A percentile compares a stretch with the other conserved stretches of the same genome.
Evolutionary conservation across 2,888 invertebrate genomes (phyloP).

Genomic region (Diogma glabrata): DNA sequence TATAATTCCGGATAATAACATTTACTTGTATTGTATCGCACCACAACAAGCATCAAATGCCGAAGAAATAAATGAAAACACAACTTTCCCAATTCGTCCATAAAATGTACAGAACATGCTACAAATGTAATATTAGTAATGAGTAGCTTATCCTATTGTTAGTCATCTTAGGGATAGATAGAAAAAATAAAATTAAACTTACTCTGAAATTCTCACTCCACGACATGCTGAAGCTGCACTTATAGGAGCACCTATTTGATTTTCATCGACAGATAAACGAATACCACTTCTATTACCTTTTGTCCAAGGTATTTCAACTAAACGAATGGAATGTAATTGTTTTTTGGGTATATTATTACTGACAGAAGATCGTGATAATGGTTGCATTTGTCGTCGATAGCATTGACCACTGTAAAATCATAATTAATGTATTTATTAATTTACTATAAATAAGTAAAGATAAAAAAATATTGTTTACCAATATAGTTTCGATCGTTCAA

Average conservation of each 20-base stretch:
- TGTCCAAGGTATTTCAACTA: slow-evolving; percentile 64
- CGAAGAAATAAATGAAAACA: slow-evolving; percentile 57
- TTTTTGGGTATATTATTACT: slow-evolving; percentile 26
- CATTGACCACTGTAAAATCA: slow-evolving; percentile 52
- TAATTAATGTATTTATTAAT: slow-evolving; percentile 5
- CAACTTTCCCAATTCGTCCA: slow-evolving; percentile 55
- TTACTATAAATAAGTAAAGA: slow-evolving; percentile 18
- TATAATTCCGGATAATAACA: neutral
- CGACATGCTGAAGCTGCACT: slow-evolving; percentile 40
- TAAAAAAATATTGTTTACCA: no score
- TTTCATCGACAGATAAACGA: slow-evolving; percentile 39
- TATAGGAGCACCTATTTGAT: slow-evolving; percentile 22
- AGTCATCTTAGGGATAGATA: neutral
- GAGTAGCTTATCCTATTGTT: no score
- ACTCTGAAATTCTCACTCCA: slow-evolving; percentile 61
- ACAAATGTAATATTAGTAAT: neutral
- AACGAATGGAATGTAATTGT: slow-evolving; percentile 70
- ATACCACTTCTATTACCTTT: slow-evolving; percentile 46
- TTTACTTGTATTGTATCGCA: slow-evolving; percentile 26
- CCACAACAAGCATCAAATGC: slow-evolving; percentile 60
- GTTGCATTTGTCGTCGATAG: slow-evolving; percentile 58
- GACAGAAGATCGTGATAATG: slow-evolving; percentile 15
- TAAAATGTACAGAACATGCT: slow-evolving; percentile 53
- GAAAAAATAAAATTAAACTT: slow-evolving; percentile 29
- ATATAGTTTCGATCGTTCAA: slow-evolving; percentile 81